Evolutionary conservation across 2,888 invertebrate species (phyloP), one percentile per base, ranked within the genome.

Genomic region (Kuschelorhynchus macadamiae): DNA sequence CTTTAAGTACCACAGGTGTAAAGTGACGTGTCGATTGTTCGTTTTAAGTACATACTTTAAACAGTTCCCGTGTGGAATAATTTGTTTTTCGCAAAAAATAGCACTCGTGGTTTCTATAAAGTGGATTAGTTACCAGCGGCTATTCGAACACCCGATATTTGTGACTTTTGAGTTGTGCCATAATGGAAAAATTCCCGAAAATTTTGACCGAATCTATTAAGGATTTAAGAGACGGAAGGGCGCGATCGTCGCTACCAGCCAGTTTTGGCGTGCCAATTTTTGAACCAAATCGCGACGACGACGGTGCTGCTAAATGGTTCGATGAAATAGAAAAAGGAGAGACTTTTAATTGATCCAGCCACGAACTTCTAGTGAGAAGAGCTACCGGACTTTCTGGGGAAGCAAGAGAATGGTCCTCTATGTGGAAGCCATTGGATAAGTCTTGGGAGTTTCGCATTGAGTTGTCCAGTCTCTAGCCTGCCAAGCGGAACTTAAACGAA

Each of bases 371-470:
- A 21, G 2, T 11, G 9, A 2, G 49, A 4, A 14, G 21, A 9
- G 25, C 25, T 9, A n/a, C 21, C 7, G 57, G 56, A 30, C 18
- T 67, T 8, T 20, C 12, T 16, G 62, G 47, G 0, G 49, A 63
- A 8, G 67, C 56, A 11, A 52, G 44, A 41, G 63, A 57, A 63
- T 63, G 57, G 68, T 63, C 41, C 39, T 30, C 32, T 11, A 14
- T 25, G 5, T 68, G 57, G 69, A 32, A 69, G 30, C 66, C 61
- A 25, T 14, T 41, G 1, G 50, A 66, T 21, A 70, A 63, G 32
- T 41, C 59, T 2, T 67, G 70, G 63, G 63, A 49, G 3, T 70
- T 70, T 57, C 25, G 47, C 33, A n/a, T 4, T 9, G 66, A 69
- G 39, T 20, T 65, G 4, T 47, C 33, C 16, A 46, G 46, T 17